phyloP scores from a whole-genome alignment of 2,888 invertebrate species.

The Deilephila porcellus region DNA sequence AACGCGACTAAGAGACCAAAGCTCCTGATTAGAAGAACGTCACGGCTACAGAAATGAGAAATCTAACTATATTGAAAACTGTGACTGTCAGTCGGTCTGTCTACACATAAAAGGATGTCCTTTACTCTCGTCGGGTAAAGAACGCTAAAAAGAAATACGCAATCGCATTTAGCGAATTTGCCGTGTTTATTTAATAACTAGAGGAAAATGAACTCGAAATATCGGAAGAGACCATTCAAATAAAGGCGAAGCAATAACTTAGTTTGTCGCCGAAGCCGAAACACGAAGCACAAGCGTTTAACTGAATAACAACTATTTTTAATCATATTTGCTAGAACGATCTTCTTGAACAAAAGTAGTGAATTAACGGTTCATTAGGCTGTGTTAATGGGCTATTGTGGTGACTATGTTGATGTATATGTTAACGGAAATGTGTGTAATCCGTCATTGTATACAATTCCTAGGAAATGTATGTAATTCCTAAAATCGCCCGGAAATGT shows the following conservation, averaged over 20 bases:
- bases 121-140: background rate
- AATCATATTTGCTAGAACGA: background rate
- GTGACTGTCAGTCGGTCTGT: too few species aligned
- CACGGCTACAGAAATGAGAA: too few species aligned
- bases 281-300: background rate
- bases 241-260: background rate
- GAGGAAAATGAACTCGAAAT: background rate
- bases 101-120: background rate
- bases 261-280: background rate
- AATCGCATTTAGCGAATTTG: background rate
- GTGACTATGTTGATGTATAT: background rate
- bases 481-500: too few species aligned
- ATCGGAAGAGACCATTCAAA: background rate
- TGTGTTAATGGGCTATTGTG: constrained; percentile 5
- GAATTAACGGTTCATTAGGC: background rate
- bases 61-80: too few species aligned
- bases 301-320: background rate
- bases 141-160: background rate
- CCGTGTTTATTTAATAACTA: background rate
- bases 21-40: too few species aligned
- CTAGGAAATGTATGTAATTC: too few species aligned
- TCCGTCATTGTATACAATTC: too few species aligned
- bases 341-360: background rate
- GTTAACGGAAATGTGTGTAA: too few species aligned
- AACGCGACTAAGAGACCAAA: too few species aligned